A percentile compares a stretch with the other conserved stretches of the same genome.
Evolutionary conservation across 2,113 vertebrate species (phyloP).

Genomic region (Anoura caudifer): DNA sequence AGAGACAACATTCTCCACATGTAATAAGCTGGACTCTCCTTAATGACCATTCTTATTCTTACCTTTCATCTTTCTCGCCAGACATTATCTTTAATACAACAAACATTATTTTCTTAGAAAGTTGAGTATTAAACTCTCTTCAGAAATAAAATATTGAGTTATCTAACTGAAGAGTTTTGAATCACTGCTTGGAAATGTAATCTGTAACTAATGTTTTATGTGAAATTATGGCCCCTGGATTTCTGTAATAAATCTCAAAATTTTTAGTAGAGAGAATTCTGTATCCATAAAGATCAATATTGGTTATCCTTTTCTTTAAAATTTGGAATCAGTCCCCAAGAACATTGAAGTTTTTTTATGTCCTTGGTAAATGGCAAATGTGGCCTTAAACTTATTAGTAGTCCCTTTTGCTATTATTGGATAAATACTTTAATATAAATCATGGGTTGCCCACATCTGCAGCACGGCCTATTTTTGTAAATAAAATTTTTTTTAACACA

Average conservation of each 20-base stretch:
- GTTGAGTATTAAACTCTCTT: slow-evolving; percentile 18
- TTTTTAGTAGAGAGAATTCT: neutral
- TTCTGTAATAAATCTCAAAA: slow-evolving; percentile 17
- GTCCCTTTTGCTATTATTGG: neutral
- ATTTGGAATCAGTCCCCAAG: neutral
- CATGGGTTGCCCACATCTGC: neutral
- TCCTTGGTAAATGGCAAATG: slow-evolving; percentile 8
- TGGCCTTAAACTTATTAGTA: neutral
- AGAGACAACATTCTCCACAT: neutral
- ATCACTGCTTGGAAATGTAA: neutral
- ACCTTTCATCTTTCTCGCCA: slow-evolving; percentile 44
- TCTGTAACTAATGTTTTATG: neutral
- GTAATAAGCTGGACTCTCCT: neutral
- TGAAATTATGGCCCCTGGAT: slow-evolving; percentile 9
- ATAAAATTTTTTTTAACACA: neutral
- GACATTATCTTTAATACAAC: slow-evolving; percentile 29
- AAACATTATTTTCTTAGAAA: slow-evolving; percentile 30
- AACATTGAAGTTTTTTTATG: neutral
- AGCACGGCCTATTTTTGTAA: neutral
- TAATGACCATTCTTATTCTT: neutral
- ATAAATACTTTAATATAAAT: slow-evolving; percentile 23
- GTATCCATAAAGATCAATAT: neutral
- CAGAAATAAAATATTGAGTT: neutral
- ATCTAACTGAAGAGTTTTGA: neutral
- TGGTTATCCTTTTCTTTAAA: neutral